A percentile compares a stretch with the other conserved stretches of the same genome.
Evolutionary conservation across 2,888 invertebrate genomes (phyloP).

Genomic region (Dendrolimus pini): DNA sequence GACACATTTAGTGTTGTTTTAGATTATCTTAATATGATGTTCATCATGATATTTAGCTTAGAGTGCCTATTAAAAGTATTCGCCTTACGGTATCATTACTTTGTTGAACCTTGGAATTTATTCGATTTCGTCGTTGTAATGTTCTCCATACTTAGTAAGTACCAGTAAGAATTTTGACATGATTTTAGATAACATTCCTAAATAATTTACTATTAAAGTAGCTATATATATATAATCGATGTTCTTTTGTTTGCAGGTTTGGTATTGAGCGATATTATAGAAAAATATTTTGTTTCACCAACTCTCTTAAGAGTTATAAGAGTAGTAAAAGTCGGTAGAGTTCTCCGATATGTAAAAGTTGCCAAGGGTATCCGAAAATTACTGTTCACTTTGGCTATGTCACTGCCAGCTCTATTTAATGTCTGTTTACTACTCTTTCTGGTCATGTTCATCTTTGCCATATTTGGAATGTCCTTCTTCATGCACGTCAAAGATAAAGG

Average conservation of each 20-base stretch:
- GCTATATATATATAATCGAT: not conserved
- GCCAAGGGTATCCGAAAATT: slow-evolving; percentile 98
- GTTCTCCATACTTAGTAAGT: slow-evolving; percentile 97
- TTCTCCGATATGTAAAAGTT: slow-evolving; percentile 97
- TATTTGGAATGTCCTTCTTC: slow-evolving; percentile 99
- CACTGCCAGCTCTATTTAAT: slow-evolving; percentile 98
- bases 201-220: not conserved
- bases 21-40: slow-evolving; percentile 96
- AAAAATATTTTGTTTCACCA: slow-evolving; percentile 98
- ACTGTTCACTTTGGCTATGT: slow-evolving; percentile 98
- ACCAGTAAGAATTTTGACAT: slow-evolving; percentile 5
- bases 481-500: slow-evolving; percentile 97
- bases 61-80: slow-evolving; percentile 99
- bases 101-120: slow-evolving; percentile 99
- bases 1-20: slow-evolving; percentile 90
- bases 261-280: slow-evolving; percentile 97
- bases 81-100: slow-evolving; percentile 98
- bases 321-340: slow-evolving; percentile 98
- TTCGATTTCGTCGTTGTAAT: slow-evolving; percentile 99
- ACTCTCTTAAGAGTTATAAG: slow-evolving; percentile 98
- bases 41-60: slow-evolving; percentile 98
- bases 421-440: slow-evolving; percentile 98
- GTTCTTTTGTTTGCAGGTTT: slow-evolving; percentile 80
- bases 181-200: not conserved
- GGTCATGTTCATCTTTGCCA: slow-evolving; percentile 99